Percentiles rank a stretch among this genome's conserved stretches.
Evolutionary conservation across 1,140 invertebrate genomes (phyloP).

Genomic region (Liolophura sinensis): DNA sequence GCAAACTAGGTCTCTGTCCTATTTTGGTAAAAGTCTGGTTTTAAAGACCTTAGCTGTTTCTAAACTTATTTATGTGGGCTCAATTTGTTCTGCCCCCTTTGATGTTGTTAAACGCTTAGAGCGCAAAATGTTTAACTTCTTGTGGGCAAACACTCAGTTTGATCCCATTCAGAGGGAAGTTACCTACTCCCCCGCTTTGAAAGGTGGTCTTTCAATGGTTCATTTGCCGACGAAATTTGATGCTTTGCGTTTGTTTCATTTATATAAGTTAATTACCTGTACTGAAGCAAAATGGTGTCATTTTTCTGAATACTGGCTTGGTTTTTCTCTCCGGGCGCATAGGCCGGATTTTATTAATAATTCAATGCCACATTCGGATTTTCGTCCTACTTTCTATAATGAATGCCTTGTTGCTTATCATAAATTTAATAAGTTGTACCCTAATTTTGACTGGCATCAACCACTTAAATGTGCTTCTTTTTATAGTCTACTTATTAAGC

Average conservation of each 20-base stretch:
- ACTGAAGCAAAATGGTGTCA: background rate
- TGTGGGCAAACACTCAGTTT: slow-evolving; percentile 3
- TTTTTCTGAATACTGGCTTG: slow-evolving; percentile 13
- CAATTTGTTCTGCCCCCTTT: slow-evolving; percentile 16
- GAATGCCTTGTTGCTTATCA: background rate
- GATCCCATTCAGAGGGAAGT: slow-evolving; percentile 5
- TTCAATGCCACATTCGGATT: slow-evolving; percentile 2
- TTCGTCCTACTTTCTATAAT: slow-evolving; percentile 9
- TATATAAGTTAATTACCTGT: slow-evolving; percentile 3
- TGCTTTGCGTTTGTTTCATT: slow-evolving; percentile 7
- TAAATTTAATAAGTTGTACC: slow-evolving; percentile 7
- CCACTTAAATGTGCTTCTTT: background rate
- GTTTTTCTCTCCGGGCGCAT: background rate
- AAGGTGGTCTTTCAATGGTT: slow-evolving; percentile 13
- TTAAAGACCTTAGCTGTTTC: slow-evolving; percentile 24
- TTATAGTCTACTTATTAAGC: slow-evolving; percentile 6
- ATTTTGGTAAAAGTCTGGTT: slow-evolving; percentile 24
- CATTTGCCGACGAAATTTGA: slow-evolving; percentile 3
- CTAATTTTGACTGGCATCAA: slow-evolving; percentile 8
- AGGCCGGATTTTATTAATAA: slow-evolving; percentile 7
- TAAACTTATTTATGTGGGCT: slow-evolving; percentile 27
- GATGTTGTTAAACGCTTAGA: slow-evolving; percentile 9
- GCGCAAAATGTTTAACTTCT: slow-evolving; percentile 5
- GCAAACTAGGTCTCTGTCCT: slow-evolving; percentile 16
- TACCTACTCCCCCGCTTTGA: background rate